Conservation (phyloP, 1,140 invertebrate genomes). For the Capitella teleta region DNA sequence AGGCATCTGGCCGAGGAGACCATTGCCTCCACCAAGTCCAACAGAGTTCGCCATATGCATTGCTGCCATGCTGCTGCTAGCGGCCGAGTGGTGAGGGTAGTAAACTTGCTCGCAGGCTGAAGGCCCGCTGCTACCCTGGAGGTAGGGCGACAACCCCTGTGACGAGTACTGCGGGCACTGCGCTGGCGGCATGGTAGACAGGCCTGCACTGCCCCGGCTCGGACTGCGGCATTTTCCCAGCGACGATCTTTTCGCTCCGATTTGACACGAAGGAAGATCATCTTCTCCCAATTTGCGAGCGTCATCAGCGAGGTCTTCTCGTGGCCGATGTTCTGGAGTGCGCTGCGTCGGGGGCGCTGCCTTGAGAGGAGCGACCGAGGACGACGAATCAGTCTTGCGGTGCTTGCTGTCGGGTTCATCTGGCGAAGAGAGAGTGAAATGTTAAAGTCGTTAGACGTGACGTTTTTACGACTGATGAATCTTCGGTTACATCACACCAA, state of each 20-base stretch:
- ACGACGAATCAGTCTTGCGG: no score
- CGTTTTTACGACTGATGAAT: no score
- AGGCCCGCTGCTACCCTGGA: background rate
- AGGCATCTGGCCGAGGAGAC: background rate
- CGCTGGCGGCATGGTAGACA: background rate
- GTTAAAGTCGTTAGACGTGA: no score
- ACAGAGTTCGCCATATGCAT: background rate
- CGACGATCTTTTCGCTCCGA: no score
- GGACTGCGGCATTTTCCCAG: conserved; percentile 1
- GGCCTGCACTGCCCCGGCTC: background rate
- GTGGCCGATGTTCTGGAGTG: no score
- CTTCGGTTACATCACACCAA: no score
- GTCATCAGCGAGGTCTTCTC: no score
- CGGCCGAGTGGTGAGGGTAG: conserved; percentile 5
- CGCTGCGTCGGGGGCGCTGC: no score
- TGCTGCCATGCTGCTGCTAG: background rate
- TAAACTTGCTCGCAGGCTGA: conserved; percentile 3
- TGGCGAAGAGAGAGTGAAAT: no score
- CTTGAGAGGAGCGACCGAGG: no score
- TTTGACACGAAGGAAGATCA: background rate
- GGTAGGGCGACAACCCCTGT: conserved; percentile 1
- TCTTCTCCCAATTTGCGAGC: background rate
- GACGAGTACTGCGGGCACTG: background rate
- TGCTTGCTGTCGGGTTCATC: no score
- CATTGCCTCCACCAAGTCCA: background rate